Base-by-base conservation (phyloP, 2,888 invertebrate genomes). In the Amphimallon solstitiale region DNA sequence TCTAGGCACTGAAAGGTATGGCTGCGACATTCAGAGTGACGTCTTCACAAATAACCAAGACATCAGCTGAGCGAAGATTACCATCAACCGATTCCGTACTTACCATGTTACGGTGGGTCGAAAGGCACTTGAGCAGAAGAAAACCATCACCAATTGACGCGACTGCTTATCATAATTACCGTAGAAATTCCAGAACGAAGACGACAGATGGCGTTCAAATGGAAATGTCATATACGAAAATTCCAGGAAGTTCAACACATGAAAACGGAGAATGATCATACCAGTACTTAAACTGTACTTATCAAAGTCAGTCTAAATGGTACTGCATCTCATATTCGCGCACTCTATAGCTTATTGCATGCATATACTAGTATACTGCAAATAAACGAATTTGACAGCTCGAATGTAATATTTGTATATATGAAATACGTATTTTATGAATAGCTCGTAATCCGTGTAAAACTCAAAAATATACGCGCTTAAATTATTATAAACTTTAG, bases 21-120 rank as follows among this genome's bases (percentile, higher is more conserved):
- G 95, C 95, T 0, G 92, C 94, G 0, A 95, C 95, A 2, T 95
- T 95, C 87, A 89, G 95, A 56, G 93, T 95, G 7, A 91, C 94
- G 0, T 91, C 93, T 0, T 94, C 94, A 0, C 87, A 89, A 77
- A 93, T 94, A 74, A 92, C 92, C 3, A 92, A 92, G 77, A 95
- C 95, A 0, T 92, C 92, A 0, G 95, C 95, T 0, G 94, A 94
- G 78, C 87, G 93, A 54, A 92, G 95, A 67, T 84, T 95, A 48
- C 94, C 95, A 0, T 93, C 93, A 35, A 93, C 95, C 0, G 95
- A 95, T 82, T 93, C 94, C 0, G 95, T 95, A 0, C 86, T 95
- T 61, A 93, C 94, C 0, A 90, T 95, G 90, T 85, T 95, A 56
- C 93, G 93, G 77, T 95, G 95, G 95, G 92, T 95, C 0, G 94